Percentiles rank a stretch among this genome's conserved stretches.
phyloP scores from a whole-genome alignment of 2,888 invertebrate species.

The Muschampia plurimacula region DNA sequence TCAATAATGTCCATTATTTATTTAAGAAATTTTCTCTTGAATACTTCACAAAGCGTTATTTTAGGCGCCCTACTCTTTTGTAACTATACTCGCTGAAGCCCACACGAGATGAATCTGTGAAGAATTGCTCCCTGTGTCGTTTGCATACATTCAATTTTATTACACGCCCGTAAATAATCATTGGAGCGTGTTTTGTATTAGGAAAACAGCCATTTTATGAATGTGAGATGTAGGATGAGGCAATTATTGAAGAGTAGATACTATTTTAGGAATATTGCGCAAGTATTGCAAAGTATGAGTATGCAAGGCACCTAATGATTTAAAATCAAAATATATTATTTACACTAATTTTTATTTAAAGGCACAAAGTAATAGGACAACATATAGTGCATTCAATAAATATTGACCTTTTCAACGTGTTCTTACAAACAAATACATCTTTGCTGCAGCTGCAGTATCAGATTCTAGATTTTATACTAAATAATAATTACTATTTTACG shows the following conservation, averaged over 20 bases:
- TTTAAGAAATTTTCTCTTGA: not conserved
- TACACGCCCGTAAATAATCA: slow-evolving; percentile 48
- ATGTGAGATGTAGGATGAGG: not conserved
- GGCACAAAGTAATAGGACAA: too few relatives aligned
- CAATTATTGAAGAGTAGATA: not conserved
- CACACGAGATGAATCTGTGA: slow-evolving; percentile 61
- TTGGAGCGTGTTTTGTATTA: slow-evolving; percentile 39
- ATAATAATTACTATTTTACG: too few relatives aligned
- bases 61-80: slow-evolving; percentile 55
- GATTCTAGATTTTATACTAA: too few relatives aligned
- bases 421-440: too few relatives aligned
- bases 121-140: slow-evolving; percentile 64
- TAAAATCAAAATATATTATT: too few relatives aligned
- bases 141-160: slow-evolving; percentile 68
- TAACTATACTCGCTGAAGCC: slow-evolving; percentile 55
- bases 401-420: too few relatives aligned
- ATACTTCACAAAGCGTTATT: slow-evolving; percentile 50
- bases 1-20: not conserved
- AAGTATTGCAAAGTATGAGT: too few relatives aligned
- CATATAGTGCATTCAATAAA: too few relatives aligned
- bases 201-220: slow-evolving; percentile 28
- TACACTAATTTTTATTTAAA: too few relatives aligned
- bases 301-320: too few relatives aligned
- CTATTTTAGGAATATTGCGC: too few relatives aligned
- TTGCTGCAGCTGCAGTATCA: too few relatives aligned